A percentile compares a stretch with the other conserved stretches of the same genome.
Conservation (phyloP, 1,140 invertebrate species). For the Eurosta solidaginis region DNA sequence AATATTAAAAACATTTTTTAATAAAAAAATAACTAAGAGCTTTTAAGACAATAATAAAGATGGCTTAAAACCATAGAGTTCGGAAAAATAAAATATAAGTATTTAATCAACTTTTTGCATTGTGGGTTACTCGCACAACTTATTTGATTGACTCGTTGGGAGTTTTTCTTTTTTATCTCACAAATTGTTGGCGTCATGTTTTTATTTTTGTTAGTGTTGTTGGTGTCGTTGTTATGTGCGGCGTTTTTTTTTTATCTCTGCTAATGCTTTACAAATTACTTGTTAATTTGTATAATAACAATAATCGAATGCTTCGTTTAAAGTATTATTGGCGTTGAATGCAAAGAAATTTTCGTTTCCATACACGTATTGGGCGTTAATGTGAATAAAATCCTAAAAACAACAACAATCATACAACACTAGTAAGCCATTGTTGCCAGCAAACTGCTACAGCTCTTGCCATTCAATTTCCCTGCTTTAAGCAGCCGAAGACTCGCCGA, state of each 20-base stretch:
- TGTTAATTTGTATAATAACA: constrained; percentile 36
- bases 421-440: not conserved
- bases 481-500: not conserved
- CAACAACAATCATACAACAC: not conserved
- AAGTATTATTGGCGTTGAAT: constrained; percentile 31
- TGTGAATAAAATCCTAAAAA: constrained; percentile 15
- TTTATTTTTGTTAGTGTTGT: not conserved
- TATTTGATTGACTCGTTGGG: constrained; percentile 22
- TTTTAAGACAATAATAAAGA: too few relatives aligned
- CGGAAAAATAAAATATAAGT: too few relatives aligned
- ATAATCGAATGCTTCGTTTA: constrained; percentile 41
- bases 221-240: constrained; percentile 13
- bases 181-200: not conserved
- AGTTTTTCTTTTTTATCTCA: not conserved
- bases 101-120: too few relatives aligned
- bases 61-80: too few relatives aligned
- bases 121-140: not conserved
- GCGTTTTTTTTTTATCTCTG: constrained; percentile 29
- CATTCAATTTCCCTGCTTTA: not conserved
- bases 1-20: too few relatives aligned
- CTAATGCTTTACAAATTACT: constrained; percentile 35
- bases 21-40: too few relatives aligned
- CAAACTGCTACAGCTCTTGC: not conserved
- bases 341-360: not conserved
- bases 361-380: not conserved